Evolutionary conservation across 2,888 invertebrate genomes (phyloP).

Genomic region (Leucoma salicis): DNA sequence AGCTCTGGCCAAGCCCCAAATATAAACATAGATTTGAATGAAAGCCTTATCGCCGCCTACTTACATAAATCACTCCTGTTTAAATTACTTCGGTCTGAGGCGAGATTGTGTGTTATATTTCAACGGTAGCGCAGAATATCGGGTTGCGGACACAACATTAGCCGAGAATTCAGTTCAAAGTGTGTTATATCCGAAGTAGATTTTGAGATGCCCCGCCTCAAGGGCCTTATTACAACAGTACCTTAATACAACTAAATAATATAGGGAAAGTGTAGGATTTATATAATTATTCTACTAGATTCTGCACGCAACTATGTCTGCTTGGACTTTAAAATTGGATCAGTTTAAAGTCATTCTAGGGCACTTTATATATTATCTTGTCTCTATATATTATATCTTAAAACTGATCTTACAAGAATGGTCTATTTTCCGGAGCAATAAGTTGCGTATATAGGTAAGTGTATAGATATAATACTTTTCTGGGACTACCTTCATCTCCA

Average conservation of each 20-base stretch:
- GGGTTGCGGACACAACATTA: conserved; percentile 19
- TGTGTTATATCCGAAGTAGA: conserved; percentile 19
- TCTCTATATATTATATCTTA: too few species aligned
- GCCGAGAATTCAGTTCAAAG: conserved; percentile 15
- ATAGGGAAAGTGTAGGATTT: too few species aligned
- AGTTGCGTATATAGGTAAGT: too few species aligned
- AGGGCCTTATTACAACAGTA: background rate
- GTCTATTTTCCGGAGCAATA: too few species aligned
- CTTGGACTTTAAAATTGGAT: too few species aligned
- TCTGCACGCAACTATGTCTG: too few species aligned
- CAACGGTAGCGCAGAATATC: conserved; percentile 19
- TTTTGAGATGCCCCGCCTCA: conserved; percentile 6
- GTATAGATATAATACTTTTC: too few species aligned
- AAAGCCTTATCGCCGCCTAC: conserved; percentile 27
- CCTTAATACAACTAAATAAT: background rate
- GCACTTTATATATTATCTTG: too few species aligned
- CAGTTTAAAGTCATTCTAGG: too few species aligned
- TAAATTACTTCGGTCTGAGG: conserved; percentile 26
- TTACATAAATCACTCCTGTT: conserved; percentile 34
- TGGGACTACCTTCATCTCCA: too few species aligned
- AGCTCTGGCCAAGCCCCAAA: conserved; percentile 11
- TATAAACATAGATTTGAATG: conserved; percentile 23
- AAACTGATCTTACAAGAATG: too few species aligned
- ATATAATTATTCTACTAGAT: too few species aligned
- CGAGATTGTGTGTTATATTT: conserved; percentile 29